These are phyloP conservation scores for Drosophila nigromelanica DNA, from an alignment of 1,140 invertebrate genomes.

Conservation along the genomic window DNA sequence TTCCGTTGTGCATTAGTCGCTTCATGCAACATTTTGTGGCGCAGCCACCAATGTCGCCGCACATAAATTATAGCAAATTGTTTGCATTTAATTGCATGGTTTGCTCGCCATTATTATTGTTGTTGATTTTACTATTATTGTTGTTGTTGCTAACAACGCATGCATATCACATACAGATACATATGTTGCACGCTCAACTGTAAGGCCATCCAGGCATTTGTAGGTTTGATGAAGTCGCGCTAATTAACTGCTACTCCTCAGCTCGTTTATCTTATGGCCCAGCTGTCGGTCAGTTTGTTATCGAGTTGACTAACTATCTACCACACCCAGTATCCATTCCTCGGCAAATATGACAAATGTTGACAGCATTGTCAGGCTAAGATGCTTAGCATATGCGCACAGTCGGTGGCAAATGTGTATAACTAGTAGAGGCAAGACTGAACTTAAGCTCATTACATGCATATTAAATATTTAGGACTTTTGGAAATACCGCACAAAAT, in stretches of 20 bases:
- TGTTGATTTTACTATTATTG: slow-evolving; percentile 6
- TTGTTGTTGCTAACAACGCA: slow-evolving; percentile 29
- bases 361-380: slow-evolving; percentile 33
- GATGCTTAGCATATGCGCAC: not conserved
- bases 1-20: slow-evolving; percentile 74
- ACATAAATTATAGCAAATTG: slow-evolving; percentile 80
- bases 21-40: slow-evolving; percentile 54
- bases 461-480: too few species aligned
- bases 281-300: slow-evolving; percentile 46
- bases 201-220: slow-evolving; percentile 21
- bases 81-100: slow-evolving; percentile 77
- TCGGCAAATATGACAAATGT: slow-evolving; percentile 61
- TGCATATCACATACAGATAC: slow-evolving; percentile 58
- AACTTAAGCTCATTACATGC: not conserved
- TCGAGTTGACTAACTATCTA: slow-evolving; percentile 35
- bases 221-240: slow-evolving; percentile 64
- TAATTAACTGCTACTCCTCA: slow-evolving; percentile 73
- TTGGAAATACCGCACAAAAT: too few species aligned
- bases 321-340: slow-evolving; percentile 26
- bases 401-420: not conserved
- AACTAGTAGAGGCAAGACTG: not conserved
- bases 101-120: slow-evolving; percentile 26
- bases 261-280: slow-evolving; percentile 57
- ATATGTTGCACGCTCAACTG: slow-evolving; percentile 7
- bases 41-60: slow-evolving; percentile 40